phyloP scores from a whole-genome alignment of 2,888 invertebrate genomes.

The Pollenia angustigena region DNA sequence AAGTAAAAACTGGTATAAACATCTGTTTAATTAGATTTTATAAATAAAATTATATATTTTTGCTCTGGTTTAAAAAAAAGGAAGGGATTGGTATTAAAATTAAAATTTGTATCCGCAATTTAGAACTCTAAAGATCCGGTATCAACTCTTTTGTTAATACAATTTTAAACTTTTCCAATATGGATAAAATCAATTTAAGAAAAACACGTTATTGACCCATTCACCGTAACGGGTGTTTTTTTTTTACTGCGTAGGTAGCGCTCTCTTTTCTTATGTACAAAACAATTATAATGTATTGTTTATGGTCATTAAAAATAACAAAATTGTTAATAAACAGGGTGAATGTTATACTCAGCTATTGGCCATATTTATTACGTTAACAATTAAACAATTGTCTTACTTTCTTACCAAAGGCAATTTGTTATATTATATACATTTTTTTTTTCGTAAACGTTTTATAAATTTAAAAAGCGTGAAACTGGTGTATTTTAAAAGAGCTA shows the following conservation, averaged over 20 bases:
- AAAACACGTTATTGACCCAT: slow-evolving; percentile 39
- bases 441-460: neutral
- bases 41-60: neutral
- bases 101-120: slow-evolving; percentile 12
- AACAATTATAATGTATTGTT: neutral
- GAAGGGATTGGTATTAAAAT: slow-evolving; percentile 28
- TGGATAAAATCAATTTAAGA: slow-evolving; percentile 13
- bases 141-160: neutral
- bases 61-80: slow-evolving; percentile 17
- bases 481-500: neutral
- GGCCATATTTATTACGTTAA: slow-evolving; percentile 37
- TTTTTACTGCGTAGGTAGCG: slow-evolving; percentile 29
- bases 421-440: no score
- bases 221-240: slow-evolving; percentile 32
- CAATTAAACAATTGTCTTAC: neutral
- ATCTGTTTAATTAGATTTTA: no score
- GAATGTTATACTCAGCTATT: slow-evolving; percentile 1
- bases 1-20: slow-evolving; percentile 25
- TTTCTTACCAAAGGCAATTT: slow-evolving; percentile 17
- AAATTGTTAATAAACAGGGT: slow-evolving; percentile 14
- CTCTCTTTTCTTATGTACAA: neutral
- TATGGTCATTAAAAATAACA: neutral
- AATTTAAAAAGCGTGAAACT: slow-evolving; percentile 2
- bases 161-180: slow-evolving; percentile 41
- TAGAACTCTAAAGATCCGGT: slow-evolving; percentile 20